phyloP scores from a whole-genome alignment of 92 coral and sea anemone species.

The Nematostella vectensis region DNA sequence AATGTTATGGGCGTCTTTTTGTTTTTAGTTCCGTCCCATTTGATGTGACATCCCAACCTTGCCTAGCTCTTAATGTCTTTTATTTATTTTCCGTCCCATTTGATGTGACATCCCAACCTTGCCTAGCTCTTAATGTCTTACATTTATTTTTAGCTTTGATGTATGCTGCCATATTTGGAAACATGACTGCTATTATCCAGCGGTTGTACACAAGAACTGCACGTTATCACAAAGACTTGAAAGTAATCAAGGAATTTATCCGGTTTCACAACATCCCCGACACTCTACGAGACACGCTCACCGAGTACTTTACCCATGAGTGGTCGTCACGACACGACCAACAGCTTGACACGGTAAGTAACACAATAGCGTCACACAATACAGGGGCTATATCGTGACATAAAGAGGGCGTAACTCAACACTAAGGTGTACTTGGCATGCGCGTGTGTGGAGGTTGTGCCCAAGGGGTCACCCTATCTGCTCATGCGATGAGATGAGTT shows the following conservation, averaged over 20 bases:
- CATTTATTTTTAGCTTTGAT: slow-evolving; percentile 79
- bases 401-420: background rate
- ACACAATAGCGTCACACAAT: background rate
- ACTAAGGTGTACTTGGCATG: too few relatives aligned
- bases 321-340: slow-evolving; percentile 66
- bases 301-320: slow-evolving; percentile 69
- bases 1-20: too few relatives aligned
- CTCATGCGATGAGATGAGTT: too few relatives aligned
- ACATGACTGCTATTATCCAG: slow-evolving; percentile 95
- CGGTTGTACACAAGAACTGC: slow-evolving; percentile 87
- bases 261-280: slow-evolving; percentile 71
- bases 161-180: slow-evolving; percentile 95
- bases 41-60: too few relatives aligned
- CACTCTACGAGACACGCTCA: slow-evolving; percentile 52
- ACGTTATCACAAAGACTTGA: slow-evolving; percentile 70
- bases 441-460: too few relatives aligned
- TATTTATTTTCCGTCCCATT: too few relatives aligned
- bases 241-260: slow-evolving; percentile 76
- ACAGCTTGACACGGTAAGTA: slow-evolving; percentile 50
- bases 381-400: background rate
- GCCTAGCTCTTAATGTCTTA: too few relatives aligned
- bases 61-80: too few relatives aligned
- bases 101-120: too few relatives aligned
- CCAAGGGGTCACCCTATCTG: too few relatives aligned
- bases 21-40: too few relatives aligned